Conservation (phyloP, 2,888 invertebrate species). For the Frankliniella fusca region DNA sequence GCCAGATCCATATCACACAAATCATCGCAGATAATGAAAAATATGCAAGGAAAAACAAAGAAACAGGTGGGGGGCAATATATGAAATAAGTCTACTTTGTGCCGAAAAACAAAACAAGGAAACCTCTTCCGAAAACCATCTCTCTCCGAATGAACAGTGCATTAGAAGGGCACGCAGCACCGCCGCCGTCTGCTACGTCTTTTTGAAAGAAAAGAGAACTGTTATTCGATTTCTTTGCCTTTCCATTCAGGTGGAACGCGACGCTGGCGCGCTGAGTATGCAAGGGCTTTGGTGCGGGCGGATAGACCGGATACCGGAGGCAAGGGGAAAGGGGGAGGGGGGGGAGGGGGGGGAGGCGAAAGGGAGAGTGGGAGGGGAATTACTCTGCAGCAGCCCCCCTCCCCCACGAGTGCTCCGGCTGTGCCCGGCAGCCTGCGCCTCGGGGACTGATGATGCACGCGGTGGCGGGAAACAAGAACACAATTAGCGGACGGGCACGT, state of each 20-base stretch:
- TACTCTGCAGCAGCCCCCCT: background rate
- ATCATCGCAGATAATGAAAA: too few relatives aligned
- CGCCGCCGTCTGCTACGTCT: too few relatives aligned
- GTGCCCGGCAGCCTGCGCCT: background rate
- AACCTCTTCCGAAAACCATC: too few relatives aligned
- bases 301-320: background rate
- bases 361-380: background rate
- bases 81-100: too few relatives aligned
- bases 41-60: too few relatives aligned
- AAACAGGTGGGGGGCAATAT: too few relatives aligned
- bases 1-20: too few relatives aligned
- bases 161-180: too few relatives aligned
- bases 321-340: background rate
- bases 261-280: background rate
- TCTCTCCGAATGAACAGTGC: too few relatives aligned
- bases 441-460: background rate
- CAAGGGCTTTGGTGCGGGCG: background rate
- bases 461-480: conserved; percentile 5
- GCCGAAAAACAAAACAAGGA: too few relatives aligned
- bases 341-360: background rate
- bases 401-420: background rate
- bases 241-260: background rate
- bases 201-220: background rate
- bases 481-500: background rate
- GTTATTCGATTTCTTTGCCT: background rate